phyloP scores from a whole-genome alignment of 2,113 vertebrate genomes.

The Lophochroa leadbeateri region DNA sequence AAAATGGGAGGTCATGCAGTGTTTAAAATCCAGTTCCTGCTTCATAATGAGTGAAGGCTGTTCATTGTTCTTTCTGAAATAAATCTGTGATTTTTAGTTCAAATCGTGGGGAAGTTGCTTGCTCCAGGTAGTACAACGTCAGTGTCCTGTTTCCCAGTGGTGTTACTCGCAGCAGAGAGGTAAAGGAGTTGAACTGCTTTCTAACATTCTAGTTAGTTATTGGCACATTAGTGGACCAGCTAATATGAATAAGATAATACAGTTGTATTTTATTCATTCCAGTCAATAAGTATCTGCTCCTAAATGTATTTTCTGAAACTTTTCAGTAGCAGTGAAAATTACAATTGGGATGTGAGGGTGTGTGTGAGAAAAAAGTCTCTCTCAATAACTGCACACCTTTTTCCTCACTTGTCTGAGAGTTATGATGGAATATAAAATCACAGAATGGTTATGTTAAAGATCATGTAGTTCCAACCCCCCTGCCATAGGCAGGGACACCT shows the following conservation, averaged over 20 bases:
- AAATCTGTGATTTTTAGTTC: neutral
- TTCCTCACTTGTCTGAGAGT: neutral
- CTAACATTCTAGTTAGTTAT: neutral
- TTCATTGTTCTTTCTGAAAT: neutral
- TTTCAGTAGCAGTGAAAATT: slow-evolving; percentile 50
- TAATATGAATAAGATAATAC: neutral
- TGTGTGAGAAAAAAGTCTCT: neutral
- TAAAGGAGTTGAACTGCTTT: neutral
- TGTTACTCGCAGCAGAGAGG: neutral
- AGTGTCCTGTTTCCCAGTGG: neutral
- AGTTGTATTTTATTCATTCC: neutral
- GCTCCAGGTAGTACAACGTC: neutral
- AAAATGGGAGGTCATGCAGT: neutral
- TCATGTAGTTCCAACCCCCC: neutral
- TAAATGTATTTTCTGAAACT: slow-evolving; percentile 5
- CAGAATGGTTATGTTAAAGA: neutral
- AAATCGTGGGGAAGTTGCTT: neutral
- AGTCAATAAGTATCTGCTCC: neutral
- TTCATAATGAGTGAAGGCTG: neutral
- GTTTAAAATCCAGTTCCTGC: neutral
- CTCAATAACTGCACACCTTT: neutral
- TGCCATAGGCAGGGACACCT: neutral
- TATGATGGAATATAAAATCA: slow-evolving; percentile 14
- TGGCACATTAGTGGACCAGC: neutral
- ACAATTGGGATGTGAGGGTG: neutral